A percentile compares a stretch with the other conserved stretches of the same genome.
Evolutionary conservation across 1,140 invertebrate species (phyloP).

Genomic region (Adoxophyes honmai): DNA sequence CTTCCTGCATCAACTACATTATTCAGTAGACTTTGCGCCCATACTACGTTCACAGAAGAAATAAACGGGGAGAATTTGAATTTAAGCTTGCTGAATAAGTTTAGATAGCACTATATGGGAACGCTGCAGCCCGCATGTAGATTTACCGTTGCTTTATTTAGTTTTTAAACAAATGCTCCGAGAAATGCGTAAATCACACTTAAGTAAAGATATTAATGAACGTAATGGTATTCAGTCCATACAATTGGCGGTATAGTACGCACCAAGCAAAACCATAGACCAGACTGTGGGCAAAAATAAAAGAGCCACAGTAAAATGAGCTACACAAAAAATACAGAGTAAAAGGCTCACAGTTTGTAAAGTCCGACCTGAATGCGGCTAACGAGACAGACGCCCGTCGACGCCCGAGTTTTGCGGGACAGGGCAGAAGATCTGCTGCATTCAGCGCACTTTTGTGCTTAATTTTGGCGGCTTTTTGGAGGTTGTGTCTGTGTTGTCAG

Average conservation of each 20-base stretch:
- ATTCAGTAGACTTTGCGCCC: background rate
- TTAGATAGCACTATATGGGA: too few relatives aligned
- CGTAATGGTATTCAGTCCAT: background rate
- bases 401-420: constrained; percentile 39
- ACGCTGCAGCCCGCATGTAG: too few relatives aligned
- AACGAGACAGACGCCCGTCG: constrained; percentile 50
- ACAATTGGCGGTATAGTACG: background rate
- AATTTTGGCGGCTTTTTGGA: constrained; percentile 15
- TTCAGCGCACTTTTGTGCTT: constrained; percentile 44
- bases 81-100: background rate
- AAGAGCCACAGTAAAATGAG: constrained; percentile 30
- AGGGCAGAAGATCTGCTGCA: constrained; percentile 30
- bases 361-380: constrained; percentile 54
- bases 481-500: too few relatives aligned
- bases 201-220: background rate
- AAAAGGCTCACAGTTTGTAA: constrained; percentile 42
- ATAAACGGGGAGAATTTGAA: background rate
- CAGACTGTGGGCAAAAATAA: constrained; percentile 20
- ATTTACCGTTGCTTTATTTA: too few relatives aligned
- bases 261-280: background rate
- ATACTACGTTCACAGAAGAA: background rate
- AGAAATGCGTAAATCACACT: too few relatives aligned
- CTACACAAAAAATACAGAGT: constrained; percentile 22
- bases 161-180: too few relatives aligned
- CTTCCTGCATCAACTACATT: background rate